Base-by-base conservation (phyloP, 2,797 vertebrate genomes). In the Xenops minutus region DNA sequence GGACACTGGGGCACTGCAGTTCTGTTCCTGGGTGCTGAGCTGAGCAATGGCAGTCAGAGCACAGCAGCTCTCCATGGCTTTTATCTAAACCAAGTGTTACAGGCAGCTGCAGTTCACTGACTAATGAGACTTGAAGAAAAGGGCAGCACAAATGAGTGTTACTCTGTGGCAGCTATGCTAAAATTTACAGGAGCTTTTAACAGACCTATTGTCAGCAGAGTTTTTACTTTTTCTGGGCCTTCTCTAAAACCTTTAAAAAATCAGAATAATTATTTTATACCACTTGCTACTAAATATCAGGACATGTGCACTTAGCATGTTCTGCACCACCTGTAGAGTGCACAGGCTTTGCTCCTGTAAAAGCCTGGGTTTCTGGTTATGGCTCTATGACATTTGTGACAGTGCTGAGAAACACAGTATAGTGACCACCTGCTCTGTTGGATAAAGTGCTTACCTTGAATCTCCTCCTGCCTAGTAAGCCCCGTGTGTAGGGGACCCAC, bases 241-340 rank as follows among this genome's bases (percentile, higher is more conserved):
- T 55, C 43, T 75, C 49, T 81, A 62, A 92, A 88, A 63, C 23
- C 61, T 67, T 83, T 23, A 66, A 77, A 55, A 67, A 62, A 24
- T 36, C 7, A 43, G 54, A 37, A 48, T 41, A 7, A 30, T 7
- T 68, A 0, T 66, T 80, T 84, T 26, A 24, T 19, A 78, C 37
- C 9, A 30, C 13, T 88, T 78, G 15, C 22, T 64, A 0, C 62
- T 52, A 41, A 20, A 55, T 85, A 68, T 77, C 36, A 79, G 66
- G 63, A 77, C 30, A 14, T 3, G 17, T 26, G 39, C 12, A 30
- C 19, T 44, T 61, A 30, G 46, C 51, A 17, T 0, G 1, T 26
- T 3, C 30, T 69, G 24, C 56, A 22, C 49, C 49, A 67, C 14
- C 30, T 52, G 48, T 9, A 4, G 32, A 49, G 30, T 4, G 16